Conservation (phyloP, 2,113 vertebrate genomes). For the mouse (Mus musculus) region DNA sequence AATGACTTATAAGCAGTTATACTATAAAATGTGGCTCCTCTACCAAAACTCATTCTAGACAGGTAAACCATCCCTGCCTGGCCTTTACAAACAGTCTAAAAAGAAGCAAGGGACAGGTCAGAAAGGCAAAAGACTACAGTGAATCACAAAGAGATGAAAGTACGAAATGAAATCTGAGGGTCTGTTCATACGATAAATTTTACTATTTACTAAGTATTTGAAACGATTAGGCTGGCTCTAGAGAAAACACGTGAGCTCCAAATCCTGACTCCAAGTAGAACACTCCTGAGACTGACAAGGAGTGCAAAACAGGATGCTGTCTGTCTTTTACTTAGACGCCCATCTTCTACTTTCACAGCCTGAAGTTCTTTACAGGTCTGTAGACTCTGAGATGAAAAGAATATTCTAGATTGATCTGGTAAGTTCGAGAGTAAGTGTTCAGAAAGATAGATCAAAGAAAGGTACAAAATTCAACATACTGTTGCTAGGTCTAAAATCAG, state of each 20-base stretch:
- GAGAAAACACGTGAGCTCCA: not conserved
- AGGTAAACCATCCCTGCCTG: not conserved
- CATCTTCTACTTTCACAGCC: not conserved
- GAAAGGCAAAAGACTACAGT: not conserved
- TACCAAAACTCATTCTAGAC: not conserved
- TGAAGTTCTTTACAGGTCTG: not conserved
- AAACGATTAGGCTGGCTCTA: constrained; percentile 25
- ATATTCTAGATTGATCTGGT: not conserved
- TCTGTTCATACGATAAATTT: constrained; percentile 5
- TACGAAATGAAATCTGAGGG: not conserved
- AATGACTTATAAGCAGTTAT: not conserved
- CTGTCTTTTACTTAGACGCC: not conserved
- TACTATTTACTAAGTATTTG: not conserved
- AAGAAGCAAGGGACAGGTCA: not conserved
- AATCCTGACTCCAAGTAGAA: not conserved
- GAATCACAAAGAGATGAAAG: not conserved
- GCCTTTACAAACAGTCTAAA: not conserved
- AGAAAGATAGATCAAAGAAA: not conserved
- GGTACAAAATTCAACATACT: not conserved
- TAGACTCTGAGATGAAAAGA: not conserved
- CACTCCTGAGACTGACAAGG: not conserved
- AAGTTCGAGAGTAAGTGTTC: not conserved
- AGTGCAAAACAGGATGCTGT: not conserved
- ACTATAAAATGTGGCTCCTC: not conserved
- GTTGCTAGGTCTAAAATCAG: not conserved